These are phyloP conservation scores for Rotaria socialis DNA, from an alignment of 2,888 invertebrate genomes.

Conservation along the genomic window DNA sequence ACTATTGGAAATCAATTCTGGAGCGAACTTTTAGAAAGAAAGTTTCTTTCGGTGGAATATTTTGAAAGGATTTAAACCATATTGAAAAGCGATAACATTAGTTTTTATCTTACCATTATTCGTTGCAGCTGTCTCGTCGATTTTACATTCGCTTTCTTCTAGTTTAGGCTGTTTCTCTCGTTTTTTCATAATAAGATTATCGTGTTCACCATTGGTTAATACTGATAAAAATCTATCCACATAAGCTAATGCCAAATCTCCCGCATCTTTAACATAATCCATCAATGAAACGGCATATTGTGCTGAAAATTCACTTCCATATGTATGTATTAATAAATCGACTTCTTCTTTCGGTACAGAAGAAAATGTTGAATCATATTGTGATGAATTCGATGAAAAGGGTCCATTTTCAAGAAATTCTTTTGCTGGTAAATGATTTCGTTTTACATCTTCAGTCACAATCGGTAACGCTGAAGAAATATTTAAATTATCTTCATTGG, in stretches of 20 bases:
- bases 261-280: constrained; percentile 45
- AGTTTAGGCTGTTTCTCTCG: no score
- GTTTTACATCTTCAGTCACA: constrained; percentile 20
- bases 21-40: no score
- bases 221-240: constrained; percentile 40
- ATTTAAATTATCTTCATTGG: not conserved
- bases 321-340: constrained; percentile 81
- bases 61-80: no score
- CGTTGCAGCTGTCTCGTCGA: not conserved
- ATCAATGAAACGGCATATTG: constrained; percentile 73
- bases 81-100: no score
- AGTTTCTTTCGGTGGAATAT: no score
- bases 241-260: constrained; percentile 39
- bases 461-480: not conserved
- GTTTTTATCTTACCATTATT: not conserved
- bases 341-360: constrained; percentile 86
- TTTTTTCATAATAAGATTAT: not conserved
- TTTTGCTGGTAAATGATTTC: not conserved
- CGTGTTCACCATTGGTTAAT: constrained; percentile 35
- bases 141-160: not conserved
- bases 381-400: constrained; percentile 90
- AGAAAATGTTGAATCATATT: constrained; percentile 91
- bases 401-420: constrained; percentile 84
- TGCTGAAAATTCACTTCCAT: constrained; percentile 82
- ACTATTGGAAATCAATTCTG: no score